Evolutionary conservation across 2,797 vertebrate genomes (phyloP), one percentile per base, ranked within the genome.

Genomic region (Leucoraja ocellata): DNA sequence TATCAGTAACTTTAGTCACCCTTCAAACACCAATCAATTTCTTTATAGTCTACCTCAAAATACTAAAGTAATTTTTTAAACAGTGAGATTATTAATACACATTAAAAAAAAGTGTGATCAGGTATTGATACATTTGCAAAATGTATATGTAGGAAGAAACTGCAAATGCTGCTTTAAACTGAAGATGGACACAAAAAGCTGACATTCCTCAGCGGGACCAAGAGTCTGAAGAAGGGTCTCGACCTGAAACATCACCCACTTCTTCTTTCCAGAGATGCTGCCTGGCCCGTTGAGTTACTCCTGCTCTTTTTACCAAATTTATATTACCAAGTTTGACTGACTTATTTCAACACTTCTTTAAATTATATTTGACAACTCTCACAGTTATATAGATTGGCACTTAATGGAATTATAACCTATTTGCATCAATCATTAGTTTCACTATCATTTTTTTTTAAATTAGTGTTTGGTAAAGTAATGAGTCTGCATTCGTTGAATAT

Each of bases 1-100:
- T 88, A 54, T 58, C 68, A 54, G 90, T 92, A 58, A 92, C 23
- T 76, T 92, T 46, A 54, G 39, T 54, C 14, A 92, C 25, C 90
- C 71, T 36, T n/a, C 25, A 92, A 92, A 92, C 25, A 92, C 39
- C 6, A 92, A 76, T 54, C 39, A 91, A 65, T 58, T 92, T 92
- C 39, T 54, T 58, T 58, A 8, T 54, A 54, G 46, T 54, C 23
- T 68, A 39, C 39, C 58, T 25, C 39, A 74, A 92, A 92, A 58
- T n/a, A 73, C 16, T 74, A 54, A 92, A 92, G 18, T 11, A 18
- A 92, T 36, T 76, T 76, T 92, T 76, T 18, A 39, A 92, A 76
- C 71, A 76, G 32, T 36, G 32, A 36, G 46, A 46, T 73, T 92
- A 58, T 92, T 92, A 71, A 54, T 46, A 28, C 90, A 92, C 28